These are phyloP conservation scores for Anthophora plumipes DNA, from an alignment of 2,888 invertebrate genomes.

Conservation along the genomic window DNA sequence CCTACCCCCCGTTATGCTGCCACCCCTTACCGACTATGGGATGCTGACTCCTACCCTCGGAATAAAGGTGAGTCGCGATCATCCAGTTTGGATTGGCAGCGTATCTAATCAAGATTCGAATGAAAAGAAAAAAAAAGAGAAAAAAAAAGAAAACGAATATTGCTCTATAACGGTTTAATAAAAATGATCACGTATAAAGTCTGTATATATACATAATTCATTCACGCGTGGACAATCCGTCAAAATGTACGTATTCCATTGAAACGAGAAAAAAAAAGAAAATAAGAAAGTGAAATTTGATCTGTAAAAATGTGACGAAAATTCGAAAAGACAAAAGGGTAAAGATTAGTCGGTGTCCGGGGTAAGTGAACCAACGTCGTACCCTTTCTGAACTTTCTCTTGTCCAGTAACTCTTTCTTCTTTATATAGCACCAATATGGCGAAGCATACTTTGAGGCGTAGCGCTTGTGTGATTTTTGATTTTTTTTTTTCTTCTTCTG, in stretches of 20 bases:
- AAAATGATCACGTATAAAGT: not conserved
- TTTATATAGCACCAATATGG: constrained; percentile 2
- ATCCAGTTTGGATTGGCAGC: constrained; percentile 42
- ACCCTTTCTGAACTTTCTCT: constrained; percentile 14
- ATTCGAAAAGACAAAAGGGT: not conserved
- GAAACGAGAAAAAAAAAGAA: not conserved
- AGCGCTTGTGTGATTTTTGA: constrained; percentile 8
- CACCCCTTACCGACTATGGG: constrained; percentile 83
- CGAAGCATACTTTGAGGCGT: not conserved
- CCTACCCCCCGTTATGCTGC: constrained; percentile 84
- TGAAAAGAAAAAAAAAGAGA: not conserved
- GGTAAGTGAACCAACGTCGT: constrained; percentile 50
- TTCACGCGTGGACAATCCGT: not conserved
- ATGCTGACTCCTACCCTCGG: constrained; percentile 83
- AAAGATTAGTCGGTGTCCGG: constrained; percentile 34
- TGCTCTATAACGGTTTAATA: not conserved
- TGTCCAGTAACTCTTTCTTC: not conserved
- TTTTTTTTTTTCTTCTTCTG: not conserved
- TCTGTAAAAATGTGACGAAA: not conserved
- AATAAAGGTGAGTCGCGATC: constrained; percentile 81
- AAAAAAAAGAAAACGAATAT: not conserved
- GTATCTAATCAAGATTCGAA: constrained; percentile 9
- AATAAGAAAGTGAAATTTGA: not conserved
- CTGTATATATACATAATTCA: too few species aligned
- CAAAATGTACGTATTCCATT: not conserved